A percentile compares a stretch with the other conserved stretches of the same genome.
Evolutionary conservation across 2,113 vertebrate species (phyloP).

Genomic region (Calyptommatus sinebrachiatus): DNA sequence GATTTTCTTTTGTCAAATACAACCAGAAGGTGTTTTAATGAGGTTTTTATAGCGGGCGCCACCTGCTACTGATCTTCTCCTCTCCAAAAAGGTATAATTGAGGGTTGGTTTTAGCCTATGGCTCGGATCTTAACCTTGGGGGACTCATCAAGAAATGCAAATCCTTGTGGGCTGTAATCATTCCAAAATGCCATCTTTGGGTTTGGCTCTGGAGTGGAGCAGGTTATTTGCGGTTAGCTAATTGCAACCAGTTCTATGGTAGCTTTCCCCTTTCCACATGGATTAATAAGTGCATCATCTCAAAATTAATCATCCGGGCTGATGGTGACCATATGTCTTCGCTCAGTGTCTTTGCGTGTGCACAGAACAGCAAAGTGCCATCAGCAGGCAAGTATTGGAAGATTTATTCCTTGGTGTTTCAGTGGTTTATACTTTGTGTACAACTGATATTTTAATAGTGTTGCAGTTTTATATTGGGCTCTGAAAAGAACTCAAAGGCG

Average conservation of each 20-base stretch:
- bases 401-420: conserved; percentile 50
- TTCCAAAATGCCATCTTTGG: conserved; percentile 68
- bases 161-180: conserved; percentile 67
- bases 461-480: conserved; percentile 7
- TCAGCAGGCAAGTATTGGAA: conserved; percentile 48
- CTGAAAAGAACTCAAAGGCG: conserved; percentile 3
- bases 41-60: conserved; percentile 74
- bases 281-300: conserved; percentile 73
- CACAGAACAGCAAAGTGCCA: conserved; percentile 49
- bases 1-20: conserved; percentile 74
- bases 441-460: conserved; percentile 7
- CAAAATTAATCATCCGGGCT: conserved; percentile 71
- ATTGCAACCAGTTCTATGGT: conserved; percentile 71
- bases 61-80: conserved; percentile 77
- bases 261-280: conserved; percentile 67
- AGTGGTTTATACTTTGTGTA: conserved; percentile 43
- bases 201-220: conserved; percentile 65
- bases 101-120: conserved; percentile 72
- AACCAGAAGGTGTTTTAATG: conserved; percentile 83
- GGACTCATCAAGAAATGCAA: conserved; percentile 72
- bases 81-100: conserved; percentile 69
- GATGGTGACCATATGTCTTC: conserved; percentile 73
- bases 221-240: conserved; percentile 72
- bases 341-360: conserved; percentile 58
- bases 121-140: conserved; percentile 72